A percentile compares a stretch with the other conserved stretches of the same genome.
These are phyloP conservation scores for Spicauda simplicius DNA, from an alignment of 2,888 invertebrate species.

Conservation along the genomic window DNA sequence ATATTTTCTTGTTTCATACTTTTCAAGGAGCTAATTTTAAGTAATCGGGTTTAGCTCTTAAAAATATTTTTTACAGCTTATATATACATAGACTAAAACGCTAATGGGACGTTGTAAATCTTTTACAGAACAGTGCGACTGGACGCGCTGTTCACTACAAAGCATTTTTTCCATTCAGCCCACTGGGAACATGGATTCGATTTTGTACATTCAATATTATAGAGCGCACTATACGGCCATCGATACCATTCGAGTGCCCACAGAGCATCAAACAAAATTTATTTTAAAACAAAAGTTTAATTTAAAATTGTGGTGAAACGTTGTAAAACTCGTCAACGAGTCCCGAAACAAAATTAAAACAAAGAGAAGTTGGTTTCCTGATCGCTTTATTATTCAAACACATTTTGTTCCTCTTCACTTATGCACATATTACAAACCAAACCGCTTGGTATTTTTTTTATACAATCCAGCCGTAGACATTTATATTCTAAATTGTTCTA, in stretches of 20 bases:
- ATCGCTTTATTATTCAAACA: conserved; percentile 54
- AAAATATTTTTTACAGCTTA: neutral
- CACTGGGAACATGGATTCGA: conserved; percentile 70
- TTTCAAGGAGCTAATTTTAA: too few species aligned
- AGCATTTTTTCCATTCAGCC: conserved; percentile 72
- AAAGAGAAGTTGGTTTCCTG: conserved; percentile 48
- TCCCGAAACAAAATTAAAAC: conserved; percentile 45
- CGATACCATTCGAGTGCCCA: conserved; percentile 48
- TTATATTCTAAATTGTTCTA: neutral
- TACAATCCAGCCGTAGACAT: conserved; percentile 32
- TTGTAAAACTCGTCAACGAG: conserved; percentile 43
- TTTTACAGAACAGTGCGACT: conserved; percentile 70
- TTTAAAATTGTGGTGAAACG: conserved; percentile 42
- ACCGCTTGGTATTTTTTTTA: conserved; percentile 42
- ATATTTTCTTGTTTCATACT: too few species aligned
- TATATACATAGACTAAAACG: conserved; percentile 44
- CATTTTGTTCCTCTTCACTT: conserved; percentile 44
- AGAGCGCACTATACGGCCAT: conserved; percentile 56
- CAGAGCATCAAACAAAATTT: conserved; percentile 17
- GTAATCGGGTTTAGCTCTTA: too few species aligned
- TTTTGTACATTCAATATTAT: conserved; percentile 71
- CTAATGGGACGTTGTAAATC: conserved; percentile 79
- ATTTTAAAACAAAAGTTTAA: conserved; percentile 37
- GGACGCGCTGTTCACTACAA: conserved; percentile 60
- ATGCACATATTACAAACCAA: conserved; percentile 47